Evolutionary conservation across 1,140 invertebrate species (phyloP).

Genomic region (Saccostrea echinata): DNA sequence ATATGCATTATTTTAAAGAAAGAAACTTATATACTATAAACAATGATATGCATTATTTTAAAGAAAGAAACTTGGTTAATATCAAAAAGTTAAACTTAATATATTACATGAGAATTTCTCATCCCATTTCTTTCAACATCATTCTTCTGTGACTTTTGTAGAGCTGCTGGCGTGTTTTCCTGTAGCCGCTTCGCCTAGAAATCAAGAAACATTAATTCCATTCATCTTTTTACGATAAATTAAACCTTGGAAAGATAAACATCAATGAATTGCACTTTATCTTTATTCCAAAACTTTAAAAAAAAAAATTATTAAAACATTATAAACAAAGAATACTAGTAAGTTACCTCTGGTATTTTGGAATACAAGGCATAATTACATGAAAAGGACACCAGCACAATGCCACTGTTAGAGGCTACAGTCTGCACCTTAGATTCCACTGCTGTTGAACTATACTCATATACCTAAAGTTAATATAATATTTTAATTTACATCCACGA

Average conservation of each 20-base stretch:
- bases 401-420: not conserved
- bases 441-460: conserved; percentile 1
- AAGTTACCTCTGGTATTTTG: conserved; percentile 57
- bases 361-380: conserved; percentile 86
- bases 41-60: not conserved
- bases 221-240: not conserved
- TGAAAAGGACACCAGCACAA: conserved; percentile 82
- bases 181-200: conserved; percentile 55
- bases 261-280: too few relatives aligned
- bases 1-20: not conserved
- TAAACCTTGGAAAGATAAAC: not conserved
- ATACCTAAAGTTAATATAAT: conserved; percentile 10
- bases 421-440: not conserved
- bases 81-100: not conserved
- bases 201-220: not conserved
- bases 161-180: conserved; percentile 80
- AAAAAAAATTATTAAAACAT: too few relatives aligned
- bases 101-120: conserved; percentile 72
- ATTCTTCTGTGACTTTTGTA: conserved; percentile 96
- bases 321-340: not conserved
- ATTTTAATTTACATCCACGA: too few relatives aligned
- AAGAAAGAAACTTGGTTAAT: not conserved
- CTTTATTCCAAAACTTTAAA: too few relatives aligned
- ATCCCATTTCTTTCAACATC: conserved; percentile 86
- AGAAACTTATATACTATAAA: not conserved